A percentile compares a stretch with the other conserved stretches of the same genome.
Conservation (phyloP, 2,113 vertebrate species). For the Bostrychus sinensis region DNA sequence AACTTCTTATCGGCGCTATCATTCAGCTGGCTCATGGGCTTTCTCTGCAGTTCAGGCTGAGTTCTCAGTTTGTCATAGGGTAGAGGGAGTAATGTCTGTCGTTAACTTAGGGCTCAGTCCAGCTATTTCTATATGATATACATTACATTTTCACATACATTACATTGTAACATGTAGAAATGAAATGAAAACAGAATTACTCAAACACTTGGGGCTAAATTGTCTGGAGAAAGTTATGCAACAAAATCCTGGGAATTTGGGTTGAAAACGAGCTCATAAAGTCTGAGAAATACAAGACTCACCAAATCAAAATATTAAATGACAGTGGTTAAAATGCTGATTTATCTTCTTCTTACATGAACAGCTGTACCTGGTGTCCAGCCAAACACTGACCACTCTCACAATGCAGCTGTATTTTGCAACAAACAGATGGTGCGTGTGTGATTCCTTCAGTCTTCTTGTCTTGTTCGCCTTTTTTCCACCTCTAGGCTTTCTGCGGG, state of each 20-base stretch:
- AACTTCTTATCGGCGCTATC: slow-evolving; percentile 72
- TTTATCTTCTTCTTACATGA: slow-evolving; percentile 4
- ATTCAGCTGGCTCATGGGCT: slow-evolving; percentile 68
- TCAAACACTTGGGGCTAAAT: slow-evolving; percentile 20
- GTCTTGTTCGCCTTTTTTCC: slow-evolving; percentile 6
- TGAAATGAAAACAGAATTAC: slow-evolving; percentile 28
- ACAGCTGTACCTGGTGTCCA: not conserved
- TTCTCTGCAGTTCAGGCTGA: slow-evolving; percentile 68
- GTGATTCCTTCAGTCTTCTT: slow-evolving; percentile 5
- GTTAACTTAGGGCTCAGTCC: slow-evolving; percentile 41
- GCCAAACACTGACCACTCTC: slow-evolving; percentile 17
- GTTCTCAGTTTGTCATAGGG: slow-evolving; percentile 63
- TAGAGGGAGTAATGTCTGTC: slow-evolving; percentile 49
- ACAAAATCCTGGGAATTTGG: slow-evolving; percentile 18
- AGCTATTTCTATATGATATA: slow-evolving; percentile 47
- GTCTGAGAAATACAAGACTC: not conserved
- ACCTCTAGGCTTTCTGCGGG: slow-evolving; percentile 27
- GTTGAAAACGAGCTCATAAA: slow-evolving; percentile 12
- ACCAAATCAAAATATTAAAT: slow-evolving; percentile 8
- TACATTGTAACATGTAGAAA: slow-evolving; percentile 28
- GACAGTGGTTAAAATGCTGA: slow-evolving; percentile 8
- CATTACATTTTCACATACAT: not conserved
- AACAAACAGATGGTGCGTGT: slow-evolving; percentile 21
- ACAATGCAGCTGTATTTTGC: slow-evolving; percentile 27
- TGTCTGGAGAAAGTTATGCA: slow-evolving; percentile 18